Base-by-base conservation (phyloP, 2,113 vertebrate species). In the Lasiurus cinereus region DNA sequence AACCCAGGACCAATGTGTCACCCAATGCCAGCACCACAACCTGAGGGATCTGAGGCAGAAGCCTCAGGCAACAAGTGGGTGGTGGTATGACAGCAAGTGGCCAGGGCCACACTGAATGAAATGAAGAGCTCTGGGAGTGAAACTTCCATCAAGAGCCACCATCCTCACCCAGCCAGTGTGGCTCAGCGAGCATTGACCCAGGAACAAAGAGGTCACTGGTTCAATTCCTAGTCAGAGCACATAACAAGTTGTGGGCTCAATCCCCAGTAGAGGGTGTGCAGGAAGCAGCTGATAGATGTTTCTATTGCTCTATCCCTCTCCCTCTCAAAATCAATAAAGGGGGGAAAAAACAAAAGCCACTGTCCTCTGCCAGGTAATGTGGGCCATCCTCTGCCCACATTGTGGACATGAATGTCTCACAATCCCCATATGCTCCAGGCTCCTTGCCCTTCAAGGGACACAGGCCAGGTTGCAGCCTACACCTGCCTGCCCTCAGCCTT, bases 81-180 rank as follows among this genome's bases (percentile, higher is more conserved):
- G 50, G 54, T 1, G 3, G 36, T 5, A 16, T 24, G 86, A 48
- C 3, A 14, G 64, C 31, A 79, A 54, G 54, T n/a, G 54, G 27
- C 36, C 6, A 2, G 83, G 73, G 29, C 10, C 46, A 59, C n/a
- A 43, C 10, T n/a, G 39, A 50, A 21, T 0, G 19, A 22, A 31
- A 19, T 21, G 8, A 36, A 33, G 64, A 46, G 66, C 12, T 5
- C 18, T 8, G 33, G 82, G 16, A 64, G 54, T 52, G 10, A 83
- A 31, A 27, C 14, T 24, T 90, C 62, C 88, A 88, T 27, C 39
- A 3, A 90, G 36, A 70, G 36, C 50, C 50, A 52, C 14, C 3
- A 0, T 9, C 64, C 43, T n/a, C 73, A 52, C 64, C n/a, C 1
- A 52, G n/a, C 14, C 29, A 15, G 0, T 0, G 3, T 22, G 7